These are phyloP conservation scores for Dichetophora obliterata DNA, from an alignment of 2,888 invertebrate species.

Conservation along the genomic window DNA sequence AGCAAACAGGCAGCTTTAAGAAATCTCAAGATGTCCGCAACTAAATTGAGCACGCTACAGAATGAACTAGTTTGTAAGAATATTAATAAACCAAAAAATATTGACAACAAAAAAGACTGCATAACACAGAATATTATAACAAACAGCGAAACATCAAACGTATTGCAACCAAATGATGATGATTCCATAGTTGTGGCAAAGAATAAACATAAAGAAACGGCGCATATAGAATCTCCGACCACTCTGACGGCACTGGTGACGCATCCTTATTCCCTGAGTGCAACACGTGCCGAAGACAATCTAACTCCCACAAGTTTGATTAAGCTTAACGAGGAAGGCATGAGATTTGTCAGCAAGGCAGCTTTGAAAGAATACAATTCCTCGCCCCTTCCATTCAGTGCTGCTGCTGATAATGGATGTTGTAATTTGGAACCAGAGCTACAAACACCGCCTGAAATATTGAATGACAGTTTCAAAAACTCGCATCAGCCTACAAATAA, in stretches of 20 bases:
- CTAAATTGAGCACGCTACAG: neutral
- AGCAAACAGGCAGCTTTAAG: neutral
- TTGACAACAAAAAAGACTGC: constrained; percentile 1
- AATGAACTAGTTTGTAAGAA: neutral
- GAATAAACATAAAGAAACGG: neutral
- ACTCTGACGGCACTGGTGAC: neutral
- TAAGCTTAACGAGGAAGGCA: constrained; percentile 22
- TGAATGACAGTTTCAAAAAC: neutral
- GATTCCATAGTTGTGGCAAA: too few relatives aligned
- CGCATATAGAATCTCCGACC: neutral
- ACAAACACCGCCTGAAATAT: neutral
- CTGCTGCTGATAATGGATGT: neutral
- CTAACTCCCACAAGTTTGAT: neutral
- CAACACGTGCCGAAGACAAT: too few relatives aligned
- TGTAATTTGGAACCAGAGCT: neutral
- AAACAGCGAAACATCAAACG: neutral
- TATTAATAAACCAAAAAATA: constrained; percentile 3
- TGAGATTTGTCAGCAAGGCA: constrained; percentile 43
- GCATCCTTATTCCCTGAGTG: too few relatives aligned
- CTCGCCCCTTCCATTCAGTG: neutral
- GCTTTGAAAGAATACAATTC: constrained; percentile 44
- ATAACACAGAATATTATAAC: neutral
- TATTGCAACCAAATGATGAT: too few relatives aligned
- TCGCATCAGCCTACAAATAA: neutral
- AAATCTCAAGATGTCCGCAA: neutral